phyloP scores from a whole-genome alignment of 2,113 vertebrate species.

The Limanda limanda region DNA sequence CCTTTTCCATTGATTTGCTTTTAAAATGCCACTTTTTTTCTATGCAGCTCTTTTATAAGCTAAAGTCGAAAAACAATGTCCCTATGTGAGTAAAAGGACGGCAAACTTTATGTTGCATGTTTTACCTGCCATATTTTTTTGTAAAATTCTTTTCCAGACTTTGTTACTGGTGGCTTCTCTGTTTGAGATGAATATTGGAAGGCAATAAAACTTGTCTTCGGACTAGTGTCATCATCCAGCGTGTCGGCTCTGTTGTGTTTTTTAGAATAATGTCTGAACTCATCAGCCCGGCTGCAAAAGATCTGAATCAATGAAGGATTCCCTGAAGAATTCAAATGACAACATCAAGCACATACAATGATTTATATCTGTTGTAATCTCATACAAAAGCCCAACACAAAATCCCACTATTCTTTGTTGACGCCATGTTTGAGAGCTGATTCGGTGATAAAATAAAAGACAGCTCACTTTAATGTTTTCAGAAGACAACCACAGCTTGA shows the following conservation, averaged over 20 bases:
- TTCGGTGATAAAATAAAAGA: too few relatives aligned
- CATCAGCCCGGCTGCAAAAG: too few relatives aligned
- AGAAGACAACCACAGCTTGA: too few relatives aligned
- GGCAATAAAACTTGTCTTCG: conserved; percentile 55
- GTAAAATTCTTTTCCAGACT: not conserved
- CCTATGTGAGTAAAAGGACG: not conserved
- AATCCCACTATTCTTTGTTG: not conserved
- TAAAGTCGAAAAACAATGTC: conserved; percentile 6
- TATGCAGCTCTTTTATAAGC: conserved; percentile 44
- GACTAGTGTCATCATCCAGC: not conserved
- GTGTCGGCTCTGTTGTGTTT: not conserved
- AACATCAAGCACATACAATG: not conserved
- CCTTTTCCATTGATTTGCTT: conserved; percentile 32
- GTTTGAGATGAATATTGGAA: conserved; percentile 51
- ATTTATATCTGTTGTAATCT: not conserved
- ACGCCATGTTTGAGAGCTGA: not conserved
- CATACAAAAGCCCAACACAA: not conserved
- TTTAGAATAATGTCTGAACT: too few relatives aligned
- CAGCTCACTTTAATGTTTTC: too few relatives aligned
- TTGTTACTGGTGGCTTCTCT: conserved; percentile 42
- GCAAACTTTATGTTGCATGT: conserved; percentile 12
- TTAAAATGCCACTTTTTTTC: conserved; percentile 28
- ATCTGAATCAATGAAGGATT: not conserved
- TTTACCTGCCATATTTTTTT: not conserved
- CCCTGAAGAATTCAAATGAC: not conserved